phyloP scores from a whole-genome alignment of 92 coral and sea anemone genomes.

The Zoanthus solanderi region DNA sequence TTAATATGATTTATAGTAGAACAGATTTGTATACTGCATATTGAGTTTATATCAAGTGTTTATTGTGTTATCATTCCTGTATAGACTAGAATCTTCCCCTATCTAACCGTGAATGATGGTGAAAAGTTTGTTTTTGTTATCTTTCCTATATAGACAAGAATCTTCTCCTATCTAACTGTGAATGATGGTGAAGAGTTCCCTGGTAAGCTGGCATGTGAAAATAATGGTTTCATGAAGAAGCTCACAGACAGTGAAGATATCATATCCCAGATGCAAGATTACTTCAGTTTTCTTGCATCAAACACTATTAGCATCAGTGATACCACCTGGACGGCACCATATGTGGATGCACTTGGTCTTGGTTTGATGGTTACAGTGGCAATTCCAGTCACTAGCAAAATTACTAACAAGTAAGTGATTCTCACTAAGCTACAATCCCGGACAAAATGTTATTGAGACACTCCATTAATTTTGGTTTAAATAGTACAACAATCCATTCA shows the following conservation, averaged over 20 bases:
- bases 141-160: conserved; percentile 73
- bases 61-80: neutral
- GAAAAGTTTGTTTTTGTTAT: conserved; percentile 65
- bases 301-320: conserved; percentile 90
- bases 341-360: conserved; percentile 94
- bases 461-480: too few species aligned
- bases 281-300: conserved; percentile 95
- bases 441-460: too few species aligned
- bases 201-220: conserved; percentile 95
- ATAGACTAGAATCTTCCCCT: conserved; percentile 95
- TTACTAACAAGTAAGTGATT: conserved; percentile 85
- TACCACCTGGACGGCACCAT: conserved; percentile 98
- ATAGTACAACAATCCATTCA: too few species aligned
- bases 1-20: too few species aligned
- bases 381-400: conserved; percentile 88
- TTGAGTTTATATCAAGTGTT: too few species aligned
- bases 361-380: conserved; percentile 99
- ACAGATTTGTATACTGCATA: too few species aligned
- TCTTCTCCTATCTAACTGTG: conserved; percentile 90
- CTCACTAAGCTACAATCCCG: too few species aligned
- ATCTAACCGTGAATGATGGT: conserved; percentile 83
- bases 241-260: conserved; percentile 86
- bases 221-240: conserved; percentile 96
- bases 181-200: conserved; percentile 95
- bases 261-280: conserved; percentile 98